Percentiles rank a stretch among this genome's conserved stretches.
Conservation (phyloP, 2,888 invertebrate species). For the Lathronympha strigana region DNA sequence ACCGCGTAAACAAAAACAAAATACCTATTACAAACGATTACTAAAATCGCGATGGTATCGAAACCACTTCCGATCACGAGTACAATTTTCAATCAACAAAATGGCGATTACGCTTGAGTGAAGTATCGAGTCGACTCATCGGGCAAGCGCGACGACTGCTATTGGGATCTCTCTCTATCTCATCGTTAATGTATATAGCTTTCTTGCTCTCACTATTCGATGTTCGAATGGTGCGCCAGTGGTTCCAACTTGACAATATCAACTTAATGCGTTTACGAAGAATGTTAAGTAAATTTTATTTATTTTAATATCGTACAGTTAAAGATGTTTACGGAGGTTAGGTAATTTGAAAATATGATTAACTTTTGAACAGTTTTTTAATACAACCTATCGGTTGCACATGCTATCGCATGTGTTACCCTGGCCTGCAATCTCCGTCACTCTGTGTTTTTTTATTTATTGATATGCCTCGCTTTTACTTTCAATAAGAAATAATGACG, state of each 20-base stretch:
- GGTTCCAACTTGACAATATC: constrained; percentile 19
- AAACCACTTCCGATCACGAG: constrained; percentile 57
- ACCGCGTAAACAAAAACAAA: constrained; percentile 56
- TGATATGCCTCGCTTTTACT: no score
- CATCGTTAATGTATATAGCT: background rate
- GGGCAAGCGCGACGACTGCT: constrained; percentile 45
- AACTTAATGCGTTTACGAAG: constrained; percentile 17
- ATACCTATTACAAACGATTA: constrained; percentile 58
- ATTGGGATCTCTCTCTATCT: constrained; percentile 18
- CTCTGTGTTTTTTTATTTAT: no score
- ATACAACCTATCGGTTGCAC: no score
- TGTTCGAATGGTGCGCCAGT: constrained; percentile 12
- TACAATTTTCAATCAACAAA: constrained; percentile 43
- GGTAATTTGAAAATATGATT: no score
- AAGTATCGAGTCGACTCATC: constrained; percentile 39
- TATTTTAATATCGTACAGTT: no score
- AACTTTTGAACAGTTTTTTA: no score
- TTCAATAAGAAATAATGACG: no score
- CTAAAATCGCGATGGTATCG: constrained; percentile 67
- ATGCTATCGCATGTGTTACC: no score
- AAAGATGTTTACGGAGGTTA: no score
- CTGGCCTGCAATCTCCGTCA: no score
- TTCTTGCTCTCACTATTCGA: background rate
- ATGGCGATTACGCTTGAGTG: constrained; percentile 36
- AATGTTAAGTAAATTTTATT: background rate